phyloP scores from a whole-genome alignment of 2,113 vertebrate genomes.

The Octodon degus region DNA sequence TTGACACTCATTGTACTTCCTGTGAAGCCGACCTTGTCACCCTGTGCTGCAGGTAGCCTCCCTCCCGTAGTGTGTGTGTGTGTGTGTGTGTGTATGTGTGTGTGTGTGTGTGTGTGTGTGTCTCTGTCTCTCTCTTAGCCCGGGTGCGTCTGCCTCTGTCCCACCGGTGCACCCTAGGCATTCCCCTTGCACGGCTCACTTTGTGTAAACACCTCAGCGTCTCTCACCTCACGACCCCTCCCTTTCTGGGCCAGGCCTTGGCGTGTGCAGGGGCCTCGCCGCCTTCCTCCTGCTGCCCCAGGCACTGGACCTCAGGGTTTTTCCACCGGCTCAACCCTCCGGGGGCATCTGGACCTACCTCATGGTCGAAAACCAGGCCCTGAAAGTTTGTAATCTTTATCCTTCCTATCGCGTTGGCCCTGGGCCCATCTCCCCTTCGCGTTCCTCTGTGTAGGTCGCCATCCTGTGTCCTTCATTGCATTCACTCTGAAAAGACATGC shows the following conservation, averaged over 20 bases:
- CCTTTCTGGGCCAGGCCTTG: not conserved
- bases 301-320: not conserved
- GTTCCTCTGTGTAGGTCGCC: not conserved
- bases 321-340: not conserved
- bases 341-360: not conserved
- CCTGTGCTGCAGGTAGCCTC: not conserved
- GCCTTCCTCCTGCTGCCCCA: not conserved
- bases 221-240: not conserved
- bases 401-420: not conserved
- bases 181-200: slow-evolving; percentile 68
- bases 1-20: not conserved
- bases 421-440: not conserved
- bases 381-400: not conserved
- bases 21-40: not conserved
- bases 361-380: not conserved
- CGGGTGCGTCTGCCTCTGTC: not conserved
- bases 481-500: not conserved
- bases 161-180: not conserved
- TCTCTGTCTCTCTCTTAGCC: no score
- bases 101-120: no score
- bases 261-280: not conserved
- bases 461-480: not conserved
- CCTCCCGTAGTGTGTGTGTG: not conserved
- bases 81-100: no score
- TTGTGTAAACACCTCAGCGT: slow-evolving; percentile 42